These are phyloP conservation scores for Cantharis lateralis DNA, from an alignment of 2,888 invertebrate genomes.

Conservation along the genomic window DNA sequence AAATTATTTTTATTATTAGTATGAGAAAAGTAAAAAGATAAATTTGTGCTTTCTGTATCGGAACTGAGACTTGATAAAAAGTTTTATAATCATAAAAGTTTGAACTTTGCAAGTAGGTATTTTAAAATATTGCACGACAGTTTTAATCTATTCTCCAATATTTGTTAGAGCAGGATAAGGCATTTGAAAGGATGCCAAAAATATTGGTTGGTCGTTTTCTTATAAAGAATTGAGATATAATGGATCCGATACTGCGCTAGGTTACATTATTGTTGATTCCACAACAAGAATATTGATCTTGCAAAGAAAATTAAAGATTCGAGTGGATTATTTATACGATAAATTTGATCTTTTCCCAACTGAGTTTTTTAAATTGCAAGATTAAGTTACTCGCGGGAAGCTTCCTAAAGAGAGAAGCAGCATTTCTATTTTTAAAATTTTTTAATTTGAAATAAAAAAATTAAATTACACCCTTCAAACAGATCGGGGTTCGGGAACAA, in stretches of 20 bases:
- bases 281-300: neutral
- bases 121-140: neutral
- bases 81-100: neutral
- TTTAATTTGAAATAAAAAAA: too few relatives aligned
- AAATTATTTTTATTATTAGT: neutral
- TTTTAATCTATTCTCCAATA: neutral
- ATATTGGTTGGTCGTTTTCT: neutral
- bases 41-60: neutral
- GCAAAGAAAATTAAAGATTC: neutral
- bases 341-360: neutral
- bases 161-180: neutral
- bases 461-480: too few relatives aligned
- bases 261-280: neutral
- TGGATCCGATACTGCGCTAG: neutral
- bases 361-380: neutral
- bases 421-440: neutral
- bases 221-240: neutral
- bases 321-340: neutral
- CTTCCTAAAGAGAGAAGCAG: neutral
- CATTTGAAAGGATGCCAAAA: slow-evolving; percentile 2
- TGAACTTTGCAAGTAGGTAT: neutral
- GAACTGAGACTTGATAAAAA: neutral
- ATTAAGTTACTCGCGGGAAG: neutral
- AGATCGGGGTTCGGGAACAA: neutral
- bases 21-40: neutral